phyloP scores from a whole-genome alignment of 2,113 vertebrate species.

The Hystrix brachyura region DNA sequence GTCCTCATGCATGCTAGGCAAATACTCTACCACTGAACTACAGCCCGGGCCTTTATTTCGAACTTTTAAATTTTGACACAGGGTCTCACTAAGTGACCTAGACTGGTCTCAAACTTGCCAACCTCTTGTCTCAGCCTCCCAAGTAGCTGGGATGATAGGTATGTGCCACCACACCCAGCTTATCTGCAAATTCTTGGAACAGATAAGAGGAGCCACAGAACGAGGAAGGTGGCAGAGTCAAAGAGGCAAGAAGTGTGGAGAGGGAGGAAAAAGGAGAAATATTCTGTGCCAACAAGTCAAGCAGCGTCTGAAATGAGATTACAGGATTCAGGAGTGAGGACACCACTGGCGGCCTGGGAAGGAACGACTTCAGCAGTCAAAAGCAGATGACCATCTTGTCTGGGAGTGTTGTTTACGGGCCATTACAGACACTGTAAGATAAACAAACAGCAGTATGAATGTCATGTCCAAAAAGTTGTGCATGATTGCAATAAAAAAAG shows the following conservation, averaged over 20 bases:
- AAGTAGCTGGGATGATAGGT: background rate
- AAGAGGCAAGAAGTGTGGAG: background rate
- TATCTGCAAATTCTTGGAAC: background rate
- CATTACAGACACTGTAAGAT: background rate
- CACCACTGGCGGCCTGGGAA: background rate
- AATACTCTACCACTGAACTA: background rate
- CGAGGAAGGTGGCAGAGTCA: background rate
- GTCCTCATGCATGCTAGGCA: background rate
- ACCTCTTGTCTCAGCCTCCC: background rate
- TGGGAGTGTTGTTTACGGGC: background rate
- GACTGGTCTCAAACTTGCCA: background rate
- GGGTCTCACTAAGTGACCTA: background rate
- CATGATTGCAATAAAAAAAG: conserved; percentile 34
- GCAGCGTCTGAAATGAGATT: background rate
- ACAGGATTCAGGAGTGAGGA: background rate
- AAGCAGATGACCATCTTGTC: background rate
- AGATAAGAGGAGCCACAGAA: background rate
- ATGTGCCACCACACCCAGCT: background rate
- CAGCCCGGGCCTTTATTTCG: background rate
- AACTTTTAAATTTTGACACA: background rate
- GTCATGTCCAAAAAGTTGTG: background rate
- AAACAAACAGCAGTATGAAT: background rate
- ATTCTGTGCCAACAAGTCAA: background rate
- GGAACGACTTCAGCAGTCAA: background rate
- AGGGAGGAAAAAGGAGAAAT: background rate